Base-by-base conservation (phyloP, 2,797 vertebrate species). In the Eurystomus glaucurus region DNA sequence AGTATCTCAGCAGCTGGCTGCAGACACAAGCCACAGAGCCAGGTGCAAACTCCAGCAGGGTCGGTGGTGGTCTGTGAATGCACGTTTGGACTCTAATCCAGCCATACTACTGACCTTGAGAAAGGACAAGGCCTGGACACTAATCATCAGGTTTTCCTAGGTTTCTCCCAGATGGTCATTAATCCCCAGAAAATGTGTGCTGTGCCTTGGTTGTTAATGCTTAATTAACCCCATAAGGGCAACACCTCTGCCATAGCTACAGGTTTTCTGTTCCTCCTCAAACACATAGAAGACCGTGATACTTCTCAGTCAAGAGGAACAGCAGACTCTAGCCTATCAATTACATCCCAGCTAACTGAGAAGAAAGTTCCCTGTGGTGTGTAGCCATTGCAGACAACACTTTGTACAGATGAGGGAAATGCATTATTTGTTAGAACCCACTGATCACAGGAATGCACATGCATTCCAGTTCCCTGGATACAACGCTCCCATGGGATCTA, bases 41-140 rank as follows among this genome's bases (percentile, higher is more conserved):
- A 39, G 57, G 22, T 31, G 31, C 31, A 45, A 37, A 57, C 14
- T 16, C 26, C 60, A 46, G 0, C 1, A 21, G 10, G 8, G 9
- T 5, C 0, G 0, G 48, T 33, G 35, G 4, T 16, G 5, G 9
- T 11, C 6, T 81, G 33, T 48, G n/a, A 52, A 23, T 0, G 0
- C 21, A 11, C 41, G 6, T 19, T 68, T 64, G 52, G 41, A 16
- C 45, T 55, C 55, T 18, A 10, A 22, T 75, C n/a, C 68, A 64
- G 37, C 33, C 37, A 2, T 60, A 71, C 65, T 52, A 26, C 41
- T 39, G 62, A 94, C 46, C 50, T 82, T 85, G 81, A 68, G 43
- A 76, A 88, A 87, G 54, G 80, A 68, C 61, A 57, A 61, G 39
- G 26, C 61, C 45, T 81, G 41, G 64, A 69, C 21, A 46, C 28